These are phyloP conservation scores for Pyralis farinalis DNA, from an alignment of 2,888 invertebrate genomes.

Conservation along the genomic window DNA sequence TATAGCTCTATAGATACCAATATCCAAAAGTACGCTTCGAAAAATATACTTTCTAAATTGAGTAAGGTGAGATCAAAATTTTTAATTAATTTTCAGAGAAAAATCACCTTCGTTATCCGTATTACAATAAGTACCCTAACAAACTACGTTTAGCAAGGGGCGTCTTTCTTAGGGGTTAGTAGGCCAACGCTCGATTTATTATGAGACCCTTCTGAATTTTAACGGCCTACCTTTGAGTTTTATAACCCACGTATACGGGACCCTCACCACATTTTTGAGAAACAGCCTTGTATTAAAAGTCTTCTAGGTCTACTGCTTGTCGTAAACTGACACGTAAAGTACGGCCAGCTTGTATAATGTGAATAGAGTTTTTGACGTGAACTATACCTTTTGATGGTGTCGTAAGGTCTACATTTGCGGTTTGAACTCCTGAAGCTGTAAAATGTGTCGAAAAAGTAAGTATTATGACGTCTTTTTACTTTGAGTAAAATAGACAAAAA, in stretches of 20 bases:
- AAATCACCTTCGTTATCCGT: neutral
- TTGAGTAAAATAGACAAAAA: neutral
- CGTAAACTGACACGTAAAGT: constrained; percentile 7
- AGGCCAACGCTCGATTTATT: constrained; percentile 21
- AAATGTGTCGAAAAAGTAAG: neutral
- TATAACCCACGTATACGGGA: constrained; percentile 12
- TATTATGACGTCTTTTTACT: neutral
- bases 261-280: constrained; percentile 1
- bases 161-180: constrained; percentile 12
- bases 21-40: too few relatives aligned
- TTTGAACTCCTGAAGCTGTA: neutral
- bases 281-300: constrained; percentile 7
- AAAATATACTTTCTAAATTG: too few relatives aligned
- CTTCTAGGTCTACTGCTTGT: constrained; percentile 1
- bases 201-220: constrained; percentile 19
- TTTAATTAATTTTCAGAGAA: too few relatives aligned
- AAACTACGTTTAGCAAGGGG: neutral
- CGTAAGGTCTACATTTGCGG: neutral
- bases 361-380: neutral
- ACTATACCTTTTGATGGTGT: neutral
- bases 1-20: too few relatives aligned
- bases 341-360: neutral
- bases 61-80: too few relatives aligned
- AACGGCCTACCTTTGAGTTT: constrained; percentile 16
- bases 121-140: neutral